Evolutionary conservation across 92 coral and sea anemone genomes (phyloP).

Genomic region (Paragorgia papillata): DNA sequence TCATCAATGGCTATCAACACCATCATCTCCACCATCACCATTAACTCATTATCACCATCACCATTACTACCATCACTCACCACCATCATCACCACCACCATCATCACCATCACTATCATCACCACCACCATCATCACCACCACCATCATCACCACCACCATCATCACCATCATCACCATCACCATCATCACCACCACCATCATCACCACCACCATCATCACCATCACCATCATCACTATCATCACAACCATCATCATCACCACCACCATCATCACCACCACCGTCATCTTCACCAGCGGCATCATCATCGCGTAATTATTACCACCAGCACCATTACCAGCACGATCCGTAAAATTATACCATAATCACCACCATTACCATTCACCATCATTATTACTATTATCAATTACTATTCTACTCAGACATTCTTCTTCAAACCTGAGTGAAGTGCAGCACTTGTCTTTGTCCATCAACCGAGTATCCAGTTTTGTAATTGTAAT

Average conservation of each 20-base stretch:
- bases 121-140: background rate
- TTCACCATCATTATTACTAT: background rate
- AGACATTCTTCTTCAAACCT: too few species aligned
- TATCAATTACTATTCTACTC: too few species aligned
- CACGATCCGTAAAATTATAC: too few species aligned
- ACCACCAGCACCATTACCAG: background rate
- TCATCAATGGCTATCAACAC: background rate
- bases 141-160: background rate
- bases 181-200: background rate
- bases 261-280: slow-evolving; percentile 1
- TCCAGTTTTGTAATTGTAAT: slow-evolving; percentile 26
- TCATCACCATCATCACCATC: background rate
- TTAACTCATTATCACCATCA: slow-evolving; percentile 12
- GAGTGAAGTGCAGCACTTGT: slow-evolving; percentile 27
- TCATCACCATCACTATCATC: slow-evolving; percentile 7
- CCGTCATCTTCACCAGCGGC: background rate
- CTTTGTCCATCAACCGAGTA: slow-evolving; percentile 9
- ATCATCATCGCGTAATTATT: background rate
- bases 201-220: background rate
- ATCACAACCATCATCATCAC: too few species aligned
- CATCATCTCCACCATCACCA: background rate
- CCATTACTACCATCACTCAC: too few species aligned
- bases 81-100: slow-evolving; percentile 16
- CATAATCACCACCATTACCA: background rate
- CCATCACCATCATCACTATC: background rate